These are phyloP conservation scores for Taxidea taxus DNA, from an alignment of 2,113 vertebrate species.

Conservation along the genomic window DNA sequence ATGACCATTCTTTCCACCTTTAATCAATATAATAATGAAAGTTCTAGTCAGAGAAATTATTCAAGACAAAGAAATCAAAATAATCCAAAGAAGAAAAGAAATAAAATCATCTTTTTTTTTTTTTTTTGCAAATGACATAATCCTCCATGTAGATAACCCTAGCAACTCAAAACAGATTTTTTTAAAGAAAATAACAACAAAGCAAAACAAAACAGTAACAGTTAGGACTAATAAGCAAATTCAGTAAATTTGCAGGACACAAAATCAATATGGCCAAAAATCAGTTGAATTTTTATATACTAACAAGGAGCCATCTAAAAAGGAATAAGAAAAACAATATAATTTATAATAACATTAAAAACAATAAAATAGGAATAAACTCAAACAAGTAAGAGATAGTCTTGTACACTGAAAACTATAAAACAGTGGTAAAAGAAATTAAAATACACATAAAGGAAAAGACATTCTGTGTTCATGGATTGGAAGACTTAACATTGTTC, in stretches of 20 bases:
- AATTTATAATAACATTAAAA: background rate
- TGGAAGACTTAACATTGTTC: background rate
- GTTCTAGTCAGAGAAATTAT: background rate
- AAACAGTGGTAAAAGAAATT: background rate
- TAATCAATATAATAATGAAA: background rate
- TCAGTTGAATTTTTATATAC: background rate
- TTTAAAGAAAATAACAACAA: background rate
- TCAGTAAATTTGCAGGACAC: background rate
- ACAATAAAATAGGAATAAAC: background rate
- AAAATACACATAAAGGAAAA: background rate
- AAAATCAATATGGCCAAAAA: background rate
- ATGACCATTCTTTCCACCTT: background rate
- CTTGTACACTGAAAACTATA: background rate
- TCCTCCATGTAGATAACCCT: background rate
- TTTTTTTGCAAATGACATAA: background rate
- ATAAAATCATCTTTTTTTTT: no score
- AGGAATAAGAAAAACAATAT: background rate
- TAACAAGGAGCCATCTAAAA: background rate
- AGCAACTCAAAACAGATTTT: background rate
- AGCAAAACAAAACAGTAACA: background rate
- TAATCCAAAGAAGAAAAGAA: background rate
- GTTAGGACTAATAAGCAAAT: background rate
- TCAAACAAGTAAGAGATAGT: background rate
- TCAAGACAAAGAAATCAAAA: background rate
- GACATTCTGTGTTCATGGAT: background rate